Evolutionary conservation across 2,797 vertebrate genomes (phyloP), one percentile per base, ranked within the genome.

Genomic region (Trichosurus vulpecula): DNA sequence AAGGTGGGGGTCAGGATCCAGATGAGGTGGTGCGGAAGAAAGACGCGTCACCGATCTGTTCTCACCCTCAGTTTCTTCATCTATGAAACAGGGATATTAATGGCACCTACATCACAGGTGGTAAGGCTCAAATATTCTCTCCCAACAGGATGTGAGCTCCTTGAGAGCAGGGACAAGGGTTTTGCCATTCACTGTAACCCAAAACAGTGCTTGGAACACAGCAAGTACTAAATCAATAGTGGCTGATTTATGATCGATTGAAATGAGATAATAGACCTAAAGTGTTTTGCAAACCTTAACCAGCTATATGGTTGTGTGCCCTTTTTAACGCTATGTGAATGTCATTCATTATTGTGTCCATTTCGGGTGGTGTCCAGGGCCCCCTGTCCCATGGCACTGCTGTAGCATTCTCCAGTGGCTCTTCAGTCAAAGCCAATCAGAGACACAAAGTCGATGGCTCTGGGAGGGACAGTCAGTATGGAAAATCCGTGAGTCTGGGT

Each of bases 21-120:
- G 22, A 51, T 47, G 41, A 87, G 74, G 22, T 25, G 9, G 41
- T 47, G 0, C 47, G 9, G 74, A 25, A 27, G 41, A 81, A 27
- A 47, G 8, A 25, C 27, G 74, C 25, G 6, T 13, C 91, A 25
- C 30, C 5, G 51, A 51, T 29, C 30, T 41, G 14, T 52, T 90
- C 47, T 31, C 8, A 10, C 11, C 56, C 89, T 96, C 95, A 22
- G 90, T 94, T 92, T 91, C 29, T 91, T 90, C 61, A 3, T n/a
- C 61, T 19, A 6, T 19, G 52, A 90, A 54, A 54, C 30, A 54
- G 93, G 30, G 90, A 29, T 5, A 90, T 16, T 4, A 30, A 13
- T 12, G 22, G 54, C 94, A n/a, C 52, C 52, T 35, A 31, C 55
- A n/a, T 57, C 58, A 27, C 31, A 0, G 0, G 52, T 35, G n/a